Evolutionary conservation across 2,113 vertebrate genomes (phyloP), one percentile per base, ranked within the genome.

Genomic region (Anguilla japonica): DNA sequence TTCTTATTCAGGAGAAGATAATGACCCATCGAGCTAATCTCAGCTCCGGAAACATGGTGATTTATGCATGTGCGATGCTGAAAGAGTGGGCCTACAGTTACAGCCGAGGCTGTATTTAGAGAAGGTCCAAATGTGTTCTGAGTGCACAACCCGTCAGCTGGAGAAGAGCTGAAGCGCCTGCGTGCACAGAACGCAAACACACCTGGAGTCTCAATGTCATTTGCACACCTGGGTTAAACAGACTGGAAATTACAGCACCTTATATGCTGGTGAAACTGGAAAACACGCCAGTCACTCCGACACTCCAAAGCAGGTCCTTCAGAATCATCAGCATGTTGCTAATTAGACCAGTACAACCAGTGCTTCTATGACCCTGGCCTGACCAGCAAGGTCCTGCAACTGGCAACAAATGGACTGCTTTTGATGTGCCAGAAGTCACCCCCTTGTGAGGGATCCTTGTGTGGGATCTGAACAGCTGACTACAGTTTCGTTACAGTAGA

Each of bases 21-120:
- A 41, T 88, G 39, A 90, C 84, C 85, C 86, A 83, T 3, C 83
- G 60, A 87, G 60, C 41, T 46, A 14, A 88, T 82, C 79, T 15
- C 26, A 29, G 0, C 34, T 22, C 20, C 20, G 85, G 71, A 20
- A 80, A 50, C 41, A 85, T 78, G n/a, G 85, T 39, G 75, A 85
- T 79, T 79, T 20, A 79, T 57, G 39, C 50, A 13, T 46, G 3
- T 15, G 22, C 15, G n/a, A 0, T 39, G 5, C 0, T 22, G 46
- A 41, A 81, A 71, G 84, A 57, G 78, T 53, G n/a, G 34, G 34
- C 34, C 34, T 34, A 34, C 20, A 29, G 43, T 83, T 56, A n/a
- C 81, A 39, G 15, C 84, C 50, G 8, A 60, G 50, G 34, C 78
- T 46, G 39, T 80, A 67, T 80, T 56, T 41, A 53, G 78, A 81